Conservation (phyloP, 1,140 invertebrate species). For the Drosophila nikananu region DNA sequence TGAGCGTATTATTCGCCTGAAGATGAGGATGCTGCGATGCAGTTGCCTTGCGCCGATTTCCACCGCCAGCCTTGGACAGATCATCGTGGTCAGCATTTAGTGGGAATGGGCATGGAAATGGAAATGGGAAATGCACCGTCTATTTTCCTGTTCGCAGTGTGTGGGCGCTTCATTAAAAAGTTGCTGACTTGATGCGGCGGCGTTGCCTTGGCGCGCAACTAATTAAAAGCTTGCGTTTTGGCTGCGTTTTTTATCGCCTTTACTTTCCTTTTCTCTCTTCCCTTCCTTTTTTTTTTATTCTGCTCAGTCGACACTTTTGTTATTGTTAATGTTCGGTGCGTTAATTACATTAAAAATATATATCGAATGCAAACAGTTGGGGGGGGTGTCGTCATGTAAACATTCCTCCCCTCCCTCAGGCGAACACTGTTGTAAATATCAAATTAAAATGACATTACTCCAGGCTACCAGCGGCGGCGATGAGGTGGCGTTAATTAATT, state of each 20-base stretch:
- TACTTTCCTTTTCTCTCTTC: neutral
- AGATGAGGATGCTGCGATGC: slow-evolving; percentile 13
- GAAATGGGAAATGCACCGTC: slow-evolving; percentile 15
- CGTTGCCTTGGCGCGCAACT: slow-evolving; percentile 37
- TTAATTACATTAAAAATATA: slow-evolving; percentile 73
- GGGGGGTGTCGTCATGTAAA: neutral
- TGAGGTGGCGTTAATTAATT: slow-evolving; percentile 63
- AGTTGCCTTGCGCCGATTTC: slow-evolving; percentile 32
- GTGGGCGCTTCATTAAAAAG: slow-evolving; percentile 41
- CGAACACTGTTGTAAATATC: slow-evolving; percentile 48
- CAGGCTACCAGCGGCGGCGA: slow-evolving; percentile 20
- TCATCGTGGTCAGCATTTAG: slow-evolving; percentile 54
- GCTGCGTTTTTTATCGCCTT: slow-evolving; percentile 26
- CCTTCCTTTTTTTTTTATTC: neutral
- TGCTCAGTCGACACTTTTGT: neutral
- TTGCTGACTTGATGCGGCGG: slow-evolving; percentile 41
- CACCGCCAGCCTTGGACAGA: slow-evolving; percentile 25
- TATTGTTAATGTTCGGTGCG: slow-evolving; percentile 25
- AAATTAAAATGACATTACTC: slow-evolving; percentile 71
- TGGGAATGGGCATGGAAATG: slow-evolving; percentile 2
- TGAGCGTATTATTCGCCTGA: slow-evolving; percentile 56
- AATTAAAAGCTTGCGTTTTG: slow-evolving; percentile 44
- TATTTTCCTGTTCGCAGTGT: slow-evolving; percentile 2
- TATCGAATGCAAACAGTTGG: slow-evolving; percentile 43
- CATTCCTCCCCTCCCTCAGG: too few relatives aligned